Percentiles rank a stretch among this genome's conserved stretches.
These are phyloP conservation scores for Smittia sp. DNA, from an alignment of 2,888 invertebrate species.

Conservation along the genomic window DNA sequence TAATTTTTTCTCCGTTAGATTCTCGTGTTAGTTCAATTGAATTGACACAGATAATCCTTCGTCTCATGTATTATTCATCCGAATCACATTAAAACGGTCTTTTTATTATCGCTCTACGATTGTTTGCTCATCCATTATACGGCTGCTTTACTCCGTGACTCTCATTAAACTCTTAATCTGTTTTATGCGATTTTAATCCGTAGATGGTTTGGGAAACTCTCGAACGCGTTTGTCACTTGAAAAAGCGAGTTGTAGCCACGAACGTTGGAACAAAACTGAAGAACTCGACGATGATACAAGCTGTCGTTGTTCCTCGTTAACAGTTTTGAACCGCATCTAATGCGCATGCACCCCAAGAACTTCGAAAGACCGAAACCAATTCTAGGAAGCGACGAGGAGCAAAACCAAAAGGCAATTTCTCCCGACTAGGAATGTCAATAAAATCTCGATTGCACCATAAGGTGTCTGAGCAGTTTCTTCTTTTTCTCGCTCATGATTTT, in stretches of 20 bases:
- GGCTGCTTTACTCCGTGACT: neutral
- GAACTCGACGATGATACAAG: neutral
- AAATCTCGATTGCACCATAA: conserved; percentile 1
- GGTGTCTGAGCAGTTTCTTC: neutral
- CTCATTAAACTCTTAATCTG: conserved; percentile 12
- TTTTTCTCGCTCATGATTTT: neutral
- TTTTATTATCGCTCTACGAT: neutral
- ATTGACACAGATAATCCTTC: neutral
- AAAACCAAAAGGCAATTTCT: neutral
- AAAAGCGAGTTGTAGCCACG: neutral
- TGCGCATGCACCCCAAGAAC: neutral
- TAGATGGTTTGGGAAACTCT: neutral
- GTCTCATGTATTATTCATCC: conserved; percentile 1
- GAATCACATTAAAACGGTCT: neutral
- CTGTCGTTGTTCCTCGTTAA: neutral
- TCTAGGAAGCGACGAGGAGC: neutral
- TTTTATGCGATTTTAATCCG: conserved; percentile 6
- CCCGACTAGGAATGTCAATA: neutral
- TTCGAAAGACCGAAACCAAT: neutral
- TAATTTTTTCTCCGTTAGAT: neutral
- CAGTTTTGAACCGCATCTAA: neutral
- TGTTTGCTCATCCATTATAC: conserved; percentile 7
- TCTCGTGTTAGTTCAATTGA: neutral
- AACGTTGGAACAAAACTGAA: neutral
- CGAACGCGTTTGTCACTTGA: neutral